phyloP scores from a whole-genome alignment of 2,113 vertebrate species.

The Thalassoma bifasciatum region DNA sequence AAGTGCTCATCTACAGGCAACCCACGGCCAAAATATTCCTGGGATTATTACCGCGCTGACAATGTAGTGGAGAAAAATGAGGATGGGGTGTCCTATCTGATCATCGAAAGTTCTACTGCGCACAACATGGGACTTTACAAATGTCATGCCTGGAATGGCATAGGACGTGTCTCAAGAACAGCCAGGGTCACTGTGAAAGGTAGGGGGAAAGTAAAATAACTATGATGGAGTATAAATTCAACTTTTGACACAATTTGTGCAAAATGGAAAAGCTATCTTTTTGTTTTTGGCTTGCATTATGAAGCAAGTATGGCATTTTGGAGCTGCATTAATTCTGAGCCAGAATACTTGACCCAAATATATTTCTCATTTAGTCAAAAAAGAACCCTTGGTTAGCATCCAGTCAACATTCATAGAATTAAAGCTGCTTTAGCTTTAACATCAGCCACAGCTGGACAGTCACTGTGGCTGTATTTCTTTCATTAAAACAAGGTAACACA shows the following conservation, averaged over 20 bases:
- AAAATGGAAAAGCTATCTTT: background rate
- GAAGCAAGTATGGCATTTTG: too few relatives aligned
- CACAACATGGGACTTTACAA: conserved; percentile 70
- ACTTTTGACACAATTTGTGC: background rate
- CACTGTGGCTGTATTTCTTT: too few relatives aligned
- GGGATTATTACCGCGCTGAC: conserved; percentile 44
- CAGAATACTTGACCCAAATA: too few relatives aligned
- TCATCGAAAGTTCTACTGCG: conserved; percentile 47
- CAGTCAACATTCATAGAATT: too few relatives aligned
- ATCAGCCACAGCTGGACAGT: too few relatives aligned
- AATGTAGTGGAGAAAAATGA: conserved; percentile 54
- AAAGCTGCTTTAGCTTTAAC: too few relatives aligned
- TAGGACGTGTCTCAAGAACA: conserved; percentile 40
- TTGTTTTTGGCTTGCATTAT: too few relatives aligned
- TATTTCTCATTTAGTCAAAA: too few relatives aligned
- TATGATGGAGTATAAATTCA: too few relatives aligned
- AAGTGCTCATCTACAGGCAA: conserved; percentile 61
- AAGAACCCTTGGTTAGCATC: too few relatives aligned
- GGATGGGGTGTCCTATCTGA: conserved; percentile 67
- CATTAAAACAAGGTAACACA: too few relatives aligned
- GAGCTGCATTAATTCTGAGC: too few relatives aligned
- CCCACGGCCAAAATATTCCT: conserved; percentile 61
- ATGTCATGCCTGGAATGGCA: conserved; percentile 44
- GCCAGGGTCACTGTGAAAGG: conserved; percentile 64
- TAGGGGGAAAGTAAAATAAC: conserved; percentile 19